These are phyloP conservation scores for Parochlus steinenii DNA, from an alignment of 2,888 invertebrate genomes.

Conservation along the genomic window DNA sequence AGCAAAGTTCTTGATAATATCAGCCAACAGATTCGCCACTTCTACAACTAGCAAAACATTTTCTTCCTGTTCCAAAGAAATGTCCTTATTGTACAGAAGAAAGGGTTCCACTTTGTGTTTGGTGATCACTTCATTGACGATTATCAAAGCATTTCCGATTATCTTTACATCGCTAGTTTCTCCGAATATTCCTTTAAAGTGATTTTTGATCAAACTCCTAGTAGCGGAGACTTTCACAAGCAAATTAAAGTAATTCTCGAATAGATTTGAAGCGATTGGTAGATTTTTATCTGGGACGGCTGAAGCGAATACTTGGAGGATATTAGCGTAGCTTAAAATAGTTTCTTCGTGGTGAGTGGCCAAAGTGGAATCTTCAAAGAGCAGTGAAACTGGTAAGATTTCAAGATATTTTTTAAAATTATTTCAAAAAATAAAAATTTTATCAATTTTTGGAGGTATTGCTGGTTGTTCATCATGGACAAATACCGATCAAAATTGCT, in stretches of 20 bases:
- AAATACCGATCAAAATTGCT: too few species aligned
- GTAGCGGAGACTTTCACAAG: constrained; percentile 14
- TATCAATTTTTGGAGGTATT: too few species aligned
- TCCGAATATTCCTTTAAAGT: constrained; percentile 21
- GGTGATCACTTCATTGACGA: constrained; percentile 26
- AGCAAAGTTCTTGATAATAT: constrained; percentile 23
- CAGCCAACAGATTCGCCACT: constrained; percentile 23
- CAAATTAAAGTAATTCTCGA: constrained; percentile 12
- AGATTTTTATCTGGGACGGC: background rate
- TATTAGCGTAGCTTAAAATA: constrained; percentile 20
- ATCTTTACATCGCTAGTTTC: constrained; percentile 23
- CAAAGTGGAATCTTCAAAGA: constrained; percentile 23
- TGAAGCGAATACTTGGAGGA: constrained; percentile 19
- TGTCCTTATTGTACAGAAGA: constrained; percentile 33
- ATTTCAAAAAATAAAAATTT: too few species aligned
- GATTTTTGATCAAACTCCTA: constrained; percentile 22
- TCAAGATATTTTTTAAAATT: too few species aligned
- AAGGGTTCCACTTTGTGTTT: constrained; percentile 24
- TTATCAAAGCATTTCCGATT: constrained; percentile 20
- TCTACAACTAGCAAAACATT: constrained; percentile 17
- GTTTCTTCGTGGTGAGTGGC: constrained; percentile 18
- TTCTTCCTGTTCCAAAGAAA: background rate
- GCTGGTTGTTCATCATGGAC: too few species aligned
- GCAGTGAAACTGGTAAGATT: too few species aligned
- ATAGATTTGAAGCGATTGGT: constrained; percentile 17